phyloP scores from a whole-genome alignment of 2,113 vertebrate species.

The Lamprologus lemairii region DNA sequence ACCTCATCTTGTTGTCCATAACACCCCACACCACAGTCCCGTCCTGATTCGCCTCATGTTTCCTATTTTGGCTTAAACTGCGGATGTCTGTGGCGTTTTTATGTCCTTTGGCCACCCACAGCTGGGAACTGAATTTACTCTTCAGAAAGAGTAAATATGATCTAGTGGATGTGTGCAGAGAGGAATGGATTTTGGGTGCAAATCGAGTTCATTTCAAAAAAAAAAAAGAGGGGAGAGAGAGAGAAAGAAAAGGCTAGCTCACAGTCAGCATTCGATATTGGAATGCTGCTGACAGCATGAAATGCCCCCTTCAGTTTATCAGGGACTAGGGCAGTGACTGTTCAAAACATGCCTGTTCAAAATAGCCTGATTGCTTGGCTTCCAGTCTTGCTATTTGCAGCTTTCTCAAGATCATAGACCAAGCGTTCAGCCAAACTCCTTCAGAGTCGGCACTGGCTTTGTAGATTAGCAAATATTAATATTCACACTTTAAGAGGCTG shows the following conservation, averaged over 20 bases:
- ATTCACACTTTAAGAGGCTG: not conserved
- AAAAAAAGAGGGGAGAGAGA: fast-evolving
- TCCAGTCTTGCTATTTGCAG: not conserved
- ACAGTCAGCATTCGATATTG: not conserved
- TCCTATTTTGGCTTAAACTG: not conserved
- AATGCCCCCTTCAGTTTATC: not conserved
- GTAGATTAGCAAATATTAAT: not conserved
- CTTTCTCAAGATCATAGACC: not conserved
- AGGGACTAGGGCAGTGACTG: not conserved
- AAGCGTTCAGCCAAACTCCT: not conserved
- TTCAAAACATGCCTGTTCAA: not conserved
- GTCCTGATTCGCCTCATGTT: not conserved
- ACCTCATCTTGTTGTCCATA: not conserved
- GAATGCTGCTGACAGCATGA: not conserved
- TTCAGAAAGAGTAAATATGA: not conserved
- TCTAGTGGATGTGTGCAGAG: not conserved
- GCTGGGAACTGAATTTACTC: not conserved
- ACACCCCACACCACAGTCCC: not conserved
- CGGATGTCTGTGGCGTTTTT: not conserved
- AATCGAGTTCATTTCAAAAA: not conserved
- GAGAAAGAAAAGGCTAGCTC: not conserved
- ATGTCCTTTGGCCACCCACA: not conserved
- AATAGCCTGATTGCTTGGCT: not conserved
- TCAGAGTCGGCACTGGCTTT: not conserved
- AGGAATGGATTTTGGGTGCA: not conserved